Conservation (phyloP, 2,113 vertebrate species). For the Oenanthe oenanthe region DNA sequence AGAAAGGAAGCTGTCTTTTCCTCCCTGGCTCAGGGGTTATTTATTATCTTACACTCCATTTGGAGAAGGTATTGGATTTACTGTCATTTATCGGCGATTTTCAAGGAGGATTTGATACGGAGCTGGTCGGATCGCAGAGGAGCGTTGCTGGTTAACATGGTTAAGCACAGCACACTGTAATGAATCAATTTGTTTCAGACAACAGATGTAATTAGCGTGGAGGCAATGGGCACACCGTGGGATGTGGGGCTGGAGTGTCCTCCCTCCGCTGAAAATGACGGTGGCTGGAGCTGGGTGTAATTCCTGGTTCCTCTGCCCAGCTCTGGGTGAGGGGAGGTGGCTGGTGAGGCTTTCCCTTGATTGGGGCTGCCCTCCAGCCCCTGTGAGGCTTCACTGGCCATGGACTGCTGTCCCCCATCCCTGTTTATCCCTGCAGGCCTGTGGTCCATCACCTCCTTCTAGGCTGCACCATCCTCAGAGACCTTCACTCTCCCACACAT, state of each 20-base stretch:
- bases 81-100: background rate
- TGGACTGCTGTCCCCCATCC: background rate
- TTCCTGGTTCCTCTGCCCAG: background rate
- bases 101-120: background rate
- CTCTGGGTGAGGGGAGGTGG: background rate
- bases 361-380: background rate
- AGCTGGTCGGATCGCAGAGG: background rate
- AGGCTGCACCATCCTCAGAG: background rate
- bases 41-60: background rate
- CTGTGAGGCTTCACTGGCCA: fast-evolving
- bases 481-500: background rate
- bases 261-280: fast-evolving
- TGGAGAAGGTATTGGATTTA: background rate
- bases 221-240: background rate
- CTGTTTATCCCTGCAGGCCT: fast-evolving
- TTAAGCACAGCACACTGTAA: constrained; percentile 27
- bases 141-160: constrained; percentile 8
- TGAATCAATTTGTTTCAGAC: constrained; percentile 62
- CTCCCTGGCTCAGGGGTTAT: background rate
- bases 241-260: background rate
- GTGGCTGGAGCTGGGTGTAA: background rate
- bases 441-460: background rate
- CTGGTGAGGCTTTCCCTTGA: background rate
- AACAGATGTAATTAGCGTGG: constrained; percentile 35
- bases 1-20: background rate